Percentiles rank a stretch among this genome's conserved stretches.
Conservation (phyloP, 2,113 vertebrate species). For the Albula glossodonta region DNA sequence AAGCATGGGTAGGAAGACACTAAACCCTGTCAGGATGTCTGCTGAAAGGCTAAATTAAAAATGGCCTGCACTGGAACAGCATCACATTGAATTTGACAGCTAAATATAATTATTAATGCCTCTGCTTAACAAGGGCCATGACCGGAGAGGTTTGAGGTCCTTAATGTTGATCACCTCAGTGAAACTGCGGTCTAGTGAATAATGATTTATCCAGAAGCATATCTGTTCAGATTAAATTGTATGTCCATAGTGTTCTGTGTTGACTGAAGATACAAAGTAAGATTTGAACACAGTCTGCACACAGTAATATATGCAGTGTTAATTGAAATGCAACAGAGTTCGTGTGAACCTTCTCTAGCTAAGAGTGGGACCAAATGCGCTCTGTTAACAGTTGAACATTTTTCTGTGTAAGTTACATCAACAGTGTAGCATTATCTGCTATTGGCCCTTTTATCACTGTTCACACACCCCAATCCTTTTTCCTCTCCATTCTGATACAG, state of each 20-base stretch:
- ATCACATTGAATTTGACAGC: not conserved
- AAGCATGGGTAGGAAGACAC: not conserved
- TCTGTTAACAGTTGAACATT: not conserved
- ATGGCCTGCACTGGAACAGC: not conserved
- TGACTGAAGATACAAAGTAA: too few relatives aligned
- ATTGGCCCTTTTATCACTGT: not conserved
- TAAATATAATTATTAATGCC: not conserved
- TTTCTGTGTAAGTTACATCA: not conserved
- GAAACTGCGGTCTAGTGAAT: not conserved
- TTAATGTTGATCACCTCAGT: not conserved
- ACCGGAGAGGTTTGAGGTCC: not conserved
- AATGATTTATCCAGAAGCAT: not conserved
- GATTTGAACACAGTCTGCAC: too few relatives aligned
- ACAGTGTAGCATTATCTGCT: not conserved
- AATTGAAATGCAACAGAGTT: too few relatives aligned
- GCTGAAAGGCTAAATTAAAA: too few relatives aligned
- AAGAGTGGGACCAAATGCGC: not conserved
- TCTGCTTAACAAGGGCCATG: not conserved
- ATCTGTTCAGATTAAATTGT: too few relatives aligned
- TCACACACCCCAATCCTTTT: not conserved
- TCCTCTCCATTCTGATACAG: not conserved
- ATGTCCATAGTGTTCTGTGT: too few relatives aligned
- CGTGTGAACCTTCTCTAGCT: too few relatives aligned
- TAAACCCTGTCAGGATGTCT: not conserved
- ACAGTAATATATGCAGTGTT: too few relatives aligned